phyloP scores from a whole-genome alignment of 1,140 invertebrate genomes.

The Berghia stephanieae region DNA sequence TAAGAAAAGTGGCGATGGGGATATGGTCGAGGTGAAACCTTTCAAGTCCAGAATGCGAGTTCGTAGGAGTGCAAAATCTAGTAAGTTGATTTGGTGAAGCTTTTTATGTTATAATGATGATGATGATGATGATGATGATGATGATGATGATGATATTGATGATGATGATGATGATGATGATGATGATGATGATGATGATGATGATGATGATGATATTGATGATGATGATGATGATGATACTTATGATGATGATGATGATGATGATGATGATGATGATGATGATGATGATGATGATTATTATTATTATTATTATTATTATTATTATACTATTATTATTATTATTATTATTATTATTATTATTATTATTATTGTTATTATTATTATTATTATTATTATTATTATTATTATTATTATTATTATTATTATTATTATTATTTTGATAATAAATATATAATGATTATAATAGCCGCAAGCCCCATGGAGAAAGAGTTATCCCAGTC shows the following conservation, averaged over 20 bases:
- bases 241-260: no score
- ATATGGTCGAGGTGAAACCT: neutral
- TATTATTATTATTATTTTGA: neutral
- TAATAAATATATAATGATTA: neutral
- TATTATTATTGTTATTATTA: neutral
- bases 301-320: no score
- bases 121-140: slow-evolving; percentile 34
- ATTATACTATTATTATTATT: no score
- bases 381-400: neutral
- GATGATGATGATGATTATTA: no score
- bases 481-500: no score
- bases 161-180: slow-evolving; percentile 29
- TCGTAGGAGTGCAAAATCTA: neutral
- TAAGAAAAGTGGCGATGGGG: neutral
- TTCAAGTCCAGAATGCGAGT: neutral
- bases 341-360: slow-evolving; percentile 17
- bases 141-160: slow-evolving; percentile 33
- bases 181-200: slow-evolving; percentile 17
- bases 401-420: neutral
- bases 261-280: no score
- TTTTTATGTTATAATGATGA: slow-evolving; percentile 21
- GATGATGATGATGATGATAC: no score
- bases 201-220: no score
- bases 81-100: neutral
- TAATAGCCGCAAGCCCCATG: no score